These are phyloP conservation scores for Microplitis demolitor DNA, from an alignment of 1,140 invertebrate genomes.

Conservation along the genomic window DNA sequence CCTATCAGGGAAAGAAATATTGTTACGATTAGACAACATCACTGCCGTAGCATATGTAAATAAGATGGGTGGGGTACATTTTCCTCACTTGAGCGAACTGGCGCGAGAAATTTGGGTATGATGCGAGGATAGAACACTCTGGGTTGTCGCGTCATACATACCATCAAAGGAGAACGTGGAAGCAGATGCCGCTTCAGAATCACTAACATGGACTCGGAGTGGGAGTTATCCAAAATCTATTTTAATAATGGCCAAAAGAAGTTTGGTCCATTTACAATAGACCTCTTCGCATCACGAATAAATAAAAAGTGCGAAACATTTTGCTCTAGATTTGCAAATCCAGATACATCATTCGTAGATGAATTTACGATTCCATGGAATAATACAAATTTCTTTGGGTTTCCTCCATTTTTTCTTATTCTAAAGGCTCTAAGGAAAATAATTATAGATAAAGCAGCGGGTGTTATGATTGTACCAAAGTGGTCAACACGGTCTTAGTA, in stretches of 20 bases:
- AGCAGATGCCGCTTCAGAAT: not conserved
- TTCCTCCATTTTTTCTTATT: constrained; percentile 41
- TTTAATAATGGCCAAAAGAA: not conserved
- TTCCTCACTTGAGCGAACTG: not conserved
- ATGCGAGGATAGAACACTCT: not conserved
- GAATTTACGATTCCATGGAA: not conserved
- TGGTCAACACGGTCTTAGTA: constrained; percentile 37
- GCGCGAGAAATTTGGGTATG: not conserved
- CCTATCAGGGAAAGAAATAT: not conserved
- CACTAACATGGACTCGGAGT: not conserved
- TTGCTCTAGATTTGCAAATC: not conserved
- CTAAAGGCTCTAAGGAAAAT: constrained; percentile 37
- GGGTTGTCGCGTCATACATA: constrained; percentile 4
- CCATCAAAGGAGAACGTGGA: constrained; percentile 1
- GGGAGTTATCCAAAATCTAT: not conserved
- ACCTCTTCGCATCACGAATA: not conserved
- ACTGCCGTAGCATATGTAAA: constrained; percentile 10
- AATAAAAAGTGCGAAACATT: constrained; percentile 4
- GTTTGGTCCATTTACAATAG: not conserved
- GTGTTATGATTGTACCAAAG: constrained; percentile 36
- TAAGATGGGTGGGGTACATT: not conserved
- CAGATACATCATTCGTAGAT: not conserved
- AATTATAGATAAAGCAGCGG: constrained; percentile 33
- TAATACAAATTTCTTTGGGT: constrained; percentile 31
- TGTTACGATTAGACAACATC: constrained; percentile 9